Conservation (phyloP, 2,113 vertebrate genomes). For the Lepus europaeus region DNA sequence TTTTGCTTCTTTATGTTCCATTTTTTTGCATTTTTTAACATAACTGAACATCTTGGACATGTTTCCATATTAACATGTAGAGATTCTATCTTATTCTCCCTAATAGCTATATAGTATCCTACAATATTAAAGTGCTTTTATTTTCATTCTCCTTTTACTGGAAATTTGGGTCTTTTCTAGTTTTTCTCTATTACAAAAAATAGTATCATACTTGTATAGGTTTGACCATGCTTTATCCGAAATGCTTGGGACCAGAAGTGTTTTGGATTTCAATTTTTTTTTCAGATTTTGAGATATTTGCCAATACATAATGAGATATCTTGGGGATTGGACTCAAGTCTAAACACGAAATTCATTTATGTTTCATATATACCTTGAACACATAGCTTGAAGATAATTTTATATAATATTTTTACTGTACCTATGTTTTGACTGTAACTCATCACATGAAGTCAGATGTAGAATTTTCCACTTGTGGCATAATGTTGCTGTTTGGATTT, state of each 20-base stretch:
- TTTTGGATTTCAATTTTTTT: not conserved
- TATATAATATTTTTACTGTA: not conserved
- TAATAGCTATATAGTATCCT: not conserved
- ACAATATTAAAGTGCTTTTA: not conserved
- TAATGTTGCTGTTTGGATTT: not conserved
- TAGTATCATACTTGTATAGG: not conserved
- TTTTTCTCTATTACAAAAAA: slow-evolving; percentile 47
- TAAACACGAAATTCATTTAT: not conserved
- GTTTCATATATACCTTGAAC: not conserved
- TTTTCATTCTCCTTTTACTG: not conserved
- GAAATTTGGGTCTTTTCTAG: not conserved
- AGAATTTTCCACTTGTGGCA: not conserved
- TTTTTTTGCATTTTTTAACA: not conserved
- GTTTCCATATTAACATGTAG: not conserved
- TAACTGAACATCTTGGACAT: not conserved
- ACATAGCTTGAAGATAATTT: not conserved
- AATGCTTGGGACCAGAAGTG: not conserved
- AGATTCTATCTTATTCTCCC: slow-evolving; percentile 28
- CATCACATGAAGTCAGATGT: not conserved
- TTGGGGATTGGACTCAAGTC: not conserved
- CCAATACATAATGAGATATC: not conserved
- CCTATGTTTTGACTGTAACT: not conserved
- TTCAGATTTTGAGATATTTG: not conserved
- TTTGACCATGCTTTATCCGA: not conserved
- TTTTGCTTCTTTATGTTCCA: not conserved